phyloP scores from a whole-genome alignment of 2,888 invertebrate genomes.

The Petrolisthes cinctipes region DNA sequence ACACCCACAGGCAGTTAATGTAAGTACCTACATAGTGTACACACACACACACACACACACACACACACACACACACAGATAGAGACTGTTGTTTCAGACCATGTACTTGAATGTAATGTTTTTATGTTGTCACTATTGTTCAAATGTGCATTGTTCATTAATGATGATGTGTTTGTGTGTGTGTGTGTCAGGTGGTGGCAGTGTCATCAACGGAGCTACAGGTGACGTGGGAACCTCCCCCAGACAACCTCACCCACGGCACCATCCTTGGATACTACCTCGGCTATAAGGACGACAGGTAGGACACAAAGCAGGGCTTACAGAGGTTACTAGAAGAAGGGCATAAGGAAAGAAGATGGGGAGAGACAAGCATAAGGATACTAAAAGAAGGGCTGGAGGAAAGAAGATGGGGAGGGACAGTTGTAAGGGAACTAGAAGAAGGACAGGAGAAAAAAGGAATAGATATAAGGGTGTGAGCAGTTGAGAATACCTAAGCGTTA shows the following conservation, averaged over 20 bases:
- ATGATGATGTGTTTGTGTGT: neutral
- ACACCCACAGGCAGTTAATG: constrained; percentile 54
- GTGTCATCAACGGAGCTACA: constrained; percentile 55
- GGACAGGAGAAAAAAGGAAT: no score
- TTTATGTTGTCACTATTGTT: neutral
- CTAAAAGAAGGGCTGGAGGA: no score
- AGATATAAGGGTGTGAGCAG: no score
- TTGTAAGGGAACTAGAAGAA: no score
- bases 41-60: neutral
- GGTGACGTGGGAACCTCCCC: constrained; percentile 64
- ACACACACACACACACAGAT: no score
- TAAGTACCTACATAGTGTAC: constrained; percentile 23
- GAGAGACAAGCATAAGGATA: no score
- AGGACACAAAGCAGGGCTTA: neutral
- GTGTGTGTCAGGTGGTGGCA: constrained; percentile 41
- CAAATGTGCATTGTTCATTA: neutral
- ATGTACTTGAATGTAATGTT: no score
- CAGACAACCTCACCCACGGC: constrained; percentile 58
- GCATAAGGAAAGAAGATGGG: no score
- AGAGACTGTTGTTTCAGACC: no score
- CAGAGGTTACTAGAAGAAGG: neutral
- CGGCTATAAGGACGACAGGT: constrained; percentile 58
- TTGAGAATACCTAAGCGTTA: no score
- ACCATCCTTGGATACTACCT: constrained; percentile 61
- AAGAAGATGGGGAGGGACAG: no score